Conservation (phyloP, 2,113 vertebrate species). For the Eulemur macaco region DNA sequence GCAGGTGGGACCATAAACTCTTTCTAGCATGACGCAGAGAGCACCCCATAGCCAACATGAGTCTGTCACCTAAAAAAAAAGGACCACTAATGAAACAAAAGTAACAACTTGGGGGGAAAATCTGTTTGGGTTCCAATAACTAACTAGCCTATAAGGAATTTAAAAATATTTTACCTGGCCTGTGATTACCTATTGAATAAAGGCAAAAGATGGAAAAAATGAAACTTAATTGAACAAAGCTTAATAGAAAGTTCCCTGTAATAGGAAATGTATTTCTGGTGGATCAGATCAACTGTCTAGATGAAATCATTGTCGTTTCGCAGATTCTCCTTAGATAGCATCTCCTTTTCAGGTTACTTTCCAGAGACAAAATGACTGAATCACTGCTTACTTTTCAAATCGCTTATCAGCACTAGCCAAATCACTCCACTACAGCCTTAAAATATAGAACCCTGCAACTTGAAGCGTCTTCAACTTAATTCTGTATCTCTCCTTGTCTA, state of each 20-base stretch:
- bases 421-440: neutral
- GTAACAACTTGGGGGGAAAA: slow-evolving; percentile 79
- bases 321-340: neutral
- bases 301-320: slow-evolving; percentile 46
- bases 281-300: slow-evolving; percentile 40
- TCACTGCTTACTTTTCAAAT: slow-evolving; percentile 2
- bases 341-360: neutral
- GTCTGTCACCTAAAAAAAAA: slow-evolving; percentile 78
- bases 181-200: slow-evolving; percentile 77
- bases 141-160: slow-evolving; percentile 84
- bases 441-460: neutral
- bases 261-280: slow-evolving; percentile 55
- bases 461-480: neutral
- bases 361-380: slow-evolving; percentile 10
- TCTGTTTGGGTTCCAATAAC: slow-evolving; percentile 82
- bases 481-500: neutral
- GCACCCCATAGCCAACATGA: slow-evolving; percentile 77
- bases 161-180: slow-evolving; percentile 87
- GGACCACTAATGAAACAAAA: slow-evolving; percentile 83
- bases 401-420: neutral
- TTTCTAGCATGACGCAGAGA: slow-evolving; percentile 80
- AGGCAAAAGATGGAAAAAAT: slow-evolving; percentile 70
- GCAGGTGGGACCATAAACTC: slow-evolving; percentile 86
- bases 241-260: slow-evolving; percentile 65
- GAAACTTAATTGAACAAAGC: slow-evolving; percentile 65